Base-by-base conservation (phyloP, 2,113 vertebrate species). In the cattle (Bos taurus) region DNA sequence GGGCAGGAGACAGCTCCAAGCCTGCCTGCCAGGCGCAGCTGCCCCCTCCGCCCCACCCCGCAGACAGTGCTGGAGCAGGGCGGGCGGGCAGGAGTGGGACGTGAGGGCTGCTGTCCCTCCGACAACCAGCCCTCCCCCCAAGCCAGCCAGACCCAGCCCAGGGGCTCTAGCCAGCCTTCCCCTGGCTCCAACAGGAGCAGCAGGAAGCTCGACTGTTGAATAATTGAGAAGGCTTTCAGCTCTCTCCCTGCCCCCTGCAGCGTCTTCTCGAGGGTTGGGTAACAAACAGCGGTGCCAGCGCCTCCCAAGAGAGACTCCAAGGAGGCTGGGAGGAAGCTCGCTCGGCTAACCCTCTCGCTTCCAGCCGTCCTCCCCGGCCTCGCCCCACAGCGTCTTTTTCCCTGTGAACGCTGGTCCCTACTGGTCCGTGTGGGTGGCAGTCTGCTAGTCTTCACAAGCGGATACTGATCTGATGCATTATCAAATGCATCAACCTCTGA, bases 191-290 rank as follows among this genome's bases (percentile, higher is more conserved):
- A 9, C 43, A 14, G 19, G 86, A 59, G 46, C 48, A 17, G 77
- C 96, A 89, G 95, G 98, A 98, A 97, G 97, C 95, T 91, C 40
- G 5, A 87, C 90, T 97, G 90, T 95, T 98, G 97, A 98, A 98
- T 98, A 98, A 98, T 98, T 98, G 67, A 97, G 10, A 88, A 95
- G 93, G 95, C 90, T 91, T 93, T 95, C 95, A 95, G 86, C 46
- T 33, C 56, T 50, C 92, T 91, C 67, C 96, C 89, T 91, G 54
- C 91, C 86, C 84, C 2, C 60, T 48, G 62, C 94, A 74, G 85
- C 2, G 0, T 97, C 97, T 98, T 97, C 96, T 95, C 5, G 8
- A 97, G 93, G 96, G 95, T 96, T 98, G 97, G 88, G 95, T 98
- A 98, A 98, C 97, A 97, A 89, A 94, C 87, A 93, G 84, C 71